Base-by-base conservation (phyloP, 2,888 invertebrate species). In the Pachliopta kotzebuea region DNA sequence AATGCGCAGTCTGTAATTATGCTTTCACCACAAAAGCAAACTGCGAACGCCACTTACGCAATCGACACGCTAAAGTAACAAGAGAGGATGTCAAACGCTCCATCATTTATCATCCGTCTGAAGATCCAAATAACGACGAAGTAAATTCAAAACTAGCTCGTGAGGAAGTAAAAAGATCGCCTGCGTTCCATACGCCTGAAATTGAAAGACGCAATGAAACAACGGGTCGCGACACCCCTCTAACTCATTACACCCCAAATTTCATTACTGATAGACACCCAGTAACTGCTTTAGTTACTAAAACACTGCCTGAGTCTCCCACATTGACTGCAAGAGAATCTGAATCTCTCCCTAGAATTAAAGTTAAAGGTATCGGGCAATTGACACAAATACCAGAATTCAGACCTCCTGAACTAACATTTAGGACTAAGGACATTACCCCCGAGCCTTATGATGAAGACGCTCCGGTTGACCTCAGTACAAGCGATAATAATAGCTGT, bases 1-100 rank as follows among this genome's bases (percentile, higher is more conserved):
- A 98, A 83, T 99, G 98, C 79, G 95, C 96, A 0, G 93, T 98
- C n/a, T 99, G 99, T 84, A 97, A 97, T 77, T 98, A 97, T 79
- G 98, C 98, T 3, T 99, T 99, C 84, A 98, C 98, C 29, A 98
- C 98, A 0, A 98, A 98, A 89, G 98, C 98, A 1, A 98, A 99
- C 81, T 99, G 99, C 83, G 98, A 99, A 86, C 93, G 98, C 8
- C 98, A 99, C 83, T 93, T 98, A 74, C 93, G 98, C 70, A 98
- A 98, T 83, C 94, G 98, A 26, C 98, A 98, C 77, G 95, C 96
- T 0, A 97, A 97, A 84, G 94, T 95, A 1, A 95, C 96, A 1
- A 93, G 97, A 62, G 97, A 98, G 72, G 98, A 98, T 73, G 96
- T 98, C 0, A 97, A 98, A 80, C 95, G 95, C 70, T 94, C 96